These are phyloP conservation scores for Drosophila subquinaria DNA, from an alignment of 2,888 invertebrate species.

Conservation along the genomic window DNA sequence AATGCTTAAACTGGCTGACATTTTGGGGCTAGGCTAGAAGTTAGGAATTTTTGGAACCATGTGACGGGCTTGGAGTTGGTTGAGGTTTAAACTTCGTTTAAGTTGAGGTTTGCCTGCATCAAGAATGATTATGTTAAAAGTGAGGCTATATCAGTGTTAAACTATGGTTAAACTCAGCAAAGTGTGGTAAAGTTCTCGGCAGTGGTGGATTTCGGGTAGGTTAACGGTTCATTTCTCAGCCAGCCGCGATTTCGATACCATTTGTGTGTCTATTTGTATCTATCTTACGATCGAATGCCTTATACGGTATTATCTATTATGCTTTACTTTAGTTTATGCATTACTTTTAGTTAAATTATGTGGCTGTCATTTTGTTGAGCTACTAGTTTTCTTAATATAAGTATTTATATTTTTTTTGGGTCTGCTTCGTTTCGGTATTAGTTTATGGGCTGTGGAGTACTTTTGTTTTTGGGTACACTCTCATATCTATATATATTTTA, in stretches of 20 bases:
- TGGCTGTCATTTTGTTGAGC: slow-evolving; percentile 45
- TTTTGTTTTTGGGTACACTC: slow-evolving; percentile 29
- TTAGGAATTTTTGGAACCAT: slow-evolving; percentile 2
- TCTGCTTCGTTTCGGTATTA: slow-evolving; percentile 34
- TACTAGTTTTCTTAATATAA: slow-evolving; percentile 31
- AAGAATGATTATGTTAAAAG: slow-evolving; percentile 23
- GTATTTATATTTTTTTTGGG: slow-evolving; percentile 9
- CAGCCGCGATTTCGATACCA: slow-evolving; percentile 35
- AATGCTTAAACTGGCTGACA: slow-evolving; percentile 53
- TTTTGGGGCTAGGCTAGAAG: slow-evolving; percentile 53
- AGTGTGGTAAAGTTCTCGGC: slow-evolving; percentile 5
- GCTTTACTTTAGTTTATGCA: slow-evolving; percentile 42
- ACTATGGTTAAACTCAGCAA: slow-evolving; percentile 8
- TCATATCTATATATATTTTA: slow-evolving; percentile 45
- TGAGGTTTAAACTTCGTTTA: slow-evolving; percentile 23
- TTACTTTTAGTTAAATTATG: slow-evolving; percentile 54
- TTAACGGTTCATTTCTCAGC: slow-evolving; percentile 16
- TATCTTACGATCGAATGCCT: slow-evolving; percentile 60
- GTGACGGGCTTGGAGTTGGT: slow-evolving; percentile 24
- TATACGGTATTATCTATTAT: slow-evolving; percentile 46
- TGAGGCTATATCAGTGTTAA: slow-evolving; percentile 24
- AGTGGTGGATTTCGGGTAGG: slow-evolving; percentile 8
- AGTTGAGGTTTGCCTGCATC: slow-evolving; percentile 33
- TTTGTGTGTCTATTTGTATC: slow-evolving; percentile 23
- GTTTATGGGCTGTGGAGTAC: slow-evolving; percentile 33